Conservation (phyloP, 2,888 invertebrate species). For the Ctenicera cuprea region DNA sequence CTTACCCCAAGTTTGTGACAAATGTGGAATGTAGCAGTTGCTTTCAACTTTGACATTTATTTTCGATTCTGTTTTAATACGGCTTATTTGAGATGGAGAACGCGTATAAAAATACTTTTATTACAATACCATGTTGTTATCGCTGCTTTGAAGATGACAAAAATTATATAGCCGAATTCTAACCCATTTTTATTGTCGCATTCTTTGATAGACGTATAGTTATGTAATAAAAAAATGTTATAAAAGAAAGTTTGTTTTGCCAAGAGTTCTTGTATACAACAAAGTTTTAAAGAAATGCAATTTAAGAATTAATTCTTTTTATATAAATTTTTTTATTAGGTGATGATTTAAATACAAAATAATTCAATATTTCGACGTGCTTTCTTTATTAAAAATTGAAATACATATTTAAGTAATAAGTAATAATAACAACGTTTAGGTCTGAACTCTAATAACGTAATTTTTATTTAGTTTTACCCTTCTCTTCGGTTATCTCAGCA, state of each 20-base stretch:
- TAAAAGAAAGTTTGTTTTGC: background rate
- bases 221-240: background rate
- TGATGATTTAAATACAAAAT: too few relatives aligned
- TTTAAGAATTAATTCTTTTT: too few relatives aligned
- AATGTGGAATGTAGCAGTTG: conserved; percentile 15
- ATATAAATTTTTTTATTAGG: too few relatives aligned
- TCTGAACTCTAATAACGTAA: too few relatives aligned
- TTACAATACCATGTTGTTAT: background rate
- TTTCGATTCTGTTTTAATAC: conserved; percentile 10
- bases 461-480: too few relatives aligned
- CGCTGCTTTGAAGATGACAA: background rate
- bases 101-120: conserved; percentile 14
- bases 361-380: too few relatives aligned
- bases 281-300: too few relatives aligned
- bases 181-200: background rate
- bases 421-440: too few relatives aligned
- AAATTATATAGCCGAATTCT: background rate
- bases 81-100: background rate
- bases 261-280: background rate
- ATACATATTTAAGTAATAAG: too few relatives aligned
- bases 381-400: too few relatives aligned
- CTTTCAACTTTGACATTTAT: conserved; percentile 23
- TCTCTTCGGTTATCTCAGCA: too few relatives aligned
- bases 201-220: background rate
- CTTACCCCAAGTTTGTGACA: conserved; percentile 7